Base-by-base conservation (phyloP, 2,888 invertebrate genomes). In the Trissolcus japonicus region DNA sequence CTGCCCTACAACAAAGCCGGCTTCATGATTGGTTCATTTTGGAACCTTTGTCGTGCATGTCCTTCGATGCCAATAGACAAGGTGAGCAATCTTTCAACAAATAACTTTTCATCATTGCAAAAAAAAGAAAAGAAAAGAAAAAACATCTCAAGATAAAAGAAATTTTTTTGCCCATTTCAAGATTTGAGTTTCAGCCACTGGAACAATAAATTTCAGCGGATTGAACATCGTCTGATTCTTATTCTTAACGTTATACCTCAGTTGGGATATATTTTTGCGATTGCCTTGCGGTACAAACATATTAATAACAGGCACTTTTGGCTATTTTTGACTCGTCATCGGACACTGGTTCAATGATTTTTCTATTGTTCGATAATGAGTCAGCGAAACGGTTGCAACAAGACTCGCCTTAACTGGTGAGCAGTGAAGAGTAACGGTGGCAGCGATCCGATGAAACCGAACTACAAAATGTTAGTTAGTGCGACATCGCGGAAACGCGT, bases 21-120 rank as follows among this genome's bases (percentile, higher is more conserved):
- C 92, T 92, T 92, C 92, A 97, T 97, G 97, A 96, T 97, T 93
- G 96, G 96, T 91, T 96, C 96, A 92, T 96, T 97, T 92, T 96
- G 96, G 96, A 97, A 96, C 92, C 92, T 97, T 92, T 97, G 97
- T 92, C 95, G 96, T 91, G 96, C 96, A 92, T 97, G 97, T 92
- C 97, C 96, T 90, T 96, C 96, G 91, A 96, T 96, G 96, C 96
- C 96, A 91, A 95, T 96, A 90, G 97, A 96, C 93, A 96, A 96
- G 96, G 97, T 97, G 91, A 92, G 91, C 46, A 16, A 16, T 16
- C n/a, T 16, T 46, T 46, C 46, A 46, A 46, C 16, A 16, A 16
- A 6, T 14, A 14, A n/a, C 16, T 16, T 46, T 35, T 35, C 35
- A 11, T 29, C 29, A 11, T 35, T 35, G 9, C 35, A 35, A 35